Evolutionary conservation across 2,888 invertebrate genomes (phyloP).

Genomic region (Buathra laborator): DNA sequence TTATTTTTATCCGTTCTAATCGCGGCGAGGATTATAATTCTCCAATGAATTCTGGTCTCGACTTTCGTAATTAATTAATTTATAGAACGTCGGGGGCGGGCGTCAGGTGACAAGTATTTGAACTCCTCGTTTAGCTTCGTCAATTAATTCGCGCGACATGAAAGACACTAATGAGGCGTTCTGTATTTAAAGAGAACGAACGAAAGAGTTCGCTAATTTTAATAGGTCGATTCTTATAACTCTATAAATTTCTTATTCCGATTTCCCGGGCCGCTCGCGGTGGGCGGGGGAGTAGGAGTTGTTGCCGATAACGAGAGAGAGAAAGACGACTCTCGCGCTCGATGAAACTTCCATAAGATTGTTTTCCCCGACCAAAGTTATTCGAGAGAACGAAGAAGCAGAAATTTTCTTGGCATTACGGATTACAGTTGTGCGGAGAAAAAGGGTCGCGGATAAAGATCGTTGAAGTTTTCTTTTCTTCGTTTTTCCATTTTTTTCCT

Average conservation of each 20-base stretch:
- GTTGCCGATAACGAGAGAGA: constrained; percentile 20
- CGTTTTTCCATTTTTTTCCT: constrained; percentile 21
- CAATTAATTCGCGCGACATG: constrained; percentile 2
- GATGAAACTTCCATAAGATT: constrained; percentile 43
- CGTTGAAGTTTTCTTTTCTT: constrained; percentile 8
- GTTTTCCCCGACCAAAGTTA: constrained; percentile 39
- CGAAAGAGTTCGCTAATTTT: constrained; percentile 29
- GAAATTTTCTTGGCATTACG: constrained; percentile 11
- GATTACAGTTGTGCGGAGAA: constrained; percentile 28
- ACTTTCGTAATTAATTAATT: neutral
- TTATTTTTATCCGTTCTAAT: neutral
- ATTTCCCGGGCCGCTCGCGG: neutral
- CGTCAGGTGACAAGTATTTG: neutral
- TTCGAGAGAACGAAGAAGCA: constrained; percentile 19
- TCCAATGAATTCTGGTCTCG: constrained; percentile 3
- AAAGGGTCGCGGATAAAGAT: constrained; percentile 16
- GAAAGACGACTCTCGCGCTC: constrained; percentile 6
- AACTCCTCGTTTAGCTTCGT: neutral
- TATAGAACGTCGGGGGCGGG: neutral
- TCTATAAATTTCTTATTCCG: constrained; percentile 39
- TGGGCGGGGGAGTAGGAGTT: neutral
- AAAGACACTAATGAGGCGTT: constrained; percentile 4
- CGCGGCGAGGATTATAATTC: neutral
- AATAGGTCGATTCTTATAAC: constrained; percentile 43
- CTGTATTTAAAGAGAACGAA: constrained; percentile 22